Base-by-base conservation (phyloP, 2,888 invertebrate species). In the Ectemnius lituratus region DNA sequence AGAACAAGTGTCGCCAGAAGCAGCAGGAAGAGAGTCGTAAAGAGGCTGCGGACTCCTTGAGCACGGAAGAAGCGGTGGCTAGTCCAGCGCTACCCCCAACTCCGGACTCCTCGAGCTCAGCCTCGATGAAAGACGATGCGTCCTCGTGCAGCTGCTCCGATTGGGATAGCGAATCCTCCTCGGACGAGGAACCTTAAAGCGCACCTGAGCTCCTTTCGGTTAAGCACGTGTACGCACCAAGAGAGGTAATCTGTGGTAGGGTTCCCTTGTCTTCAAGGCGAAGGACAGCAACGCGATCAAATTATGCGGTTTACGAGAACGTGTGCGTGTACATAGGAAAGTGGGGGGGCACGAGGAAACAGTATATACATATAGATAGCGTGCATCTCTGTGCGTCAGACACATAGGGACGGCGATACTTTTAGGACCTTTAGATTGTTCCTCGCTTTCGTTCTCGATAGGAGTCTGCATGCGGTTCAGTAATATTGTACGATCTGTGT, bases 1-100 rank as follows among this genome's bases (percentile, higher is more conserved):
- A 83, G 16, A 85, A 84, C 66, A 83, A 80, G 46, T 62, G 66
- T 28, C 65, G 69, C 27, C 76, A 77, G 45, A 67, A 64, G 23
- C 74, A 62, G 49, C 13, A 67, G 27, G 70, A 72, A 14, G 2
- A 49, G 14, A 20, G 62, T n/a, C 16, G 57, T 57, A 69, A 66
- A 16, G 70, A 75, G 16, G 67, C 58, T 28, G 70, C 68, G 2
- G 71, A 76, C 14, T 70, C 78, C 3, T 84, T 78, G 3, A 49
- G 75, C 5, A 76, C 76, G 16, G 75, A 71, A 16, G 52, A 64
- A 23, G 49, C 45, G 2, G 52, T 67, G 14, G 14, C 65, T 11
- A 72, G 52, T 45, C 65, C 67, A 18, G 65, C 67, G 16, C 45
- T 75, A 16, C 69, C 58, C 8, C 66, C 67, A 4, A 70, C 63